Evolutionary conservation across 2,797 vertebrate genomes (phyloP).

Genomic region (Holocentrus rufus): DNA sequence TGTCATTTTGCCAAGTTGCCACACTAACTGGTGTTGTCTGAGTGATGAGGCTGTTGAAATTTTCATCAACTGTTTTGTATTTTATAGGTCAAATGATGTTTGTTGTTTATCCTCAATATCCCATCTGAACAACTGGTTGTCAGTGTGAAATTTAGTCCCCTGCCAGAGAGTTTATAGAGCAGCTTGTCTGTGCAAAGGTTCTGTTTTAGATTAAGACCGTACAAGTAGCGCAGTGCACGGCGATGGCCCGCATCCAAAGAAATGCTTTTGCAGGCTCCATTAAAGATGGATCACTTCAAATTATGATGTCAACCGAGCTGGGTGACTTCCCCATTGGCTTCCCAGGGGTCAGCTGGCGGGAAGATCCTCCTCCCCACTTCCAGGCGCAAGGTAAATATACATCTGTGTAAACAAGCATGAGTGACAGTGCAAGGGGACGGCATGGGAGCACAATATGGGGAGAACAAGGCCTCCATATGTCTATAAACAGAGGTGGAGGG

Average conservation of each 20-base stretch:
- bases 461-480: conserved; percentile 56
- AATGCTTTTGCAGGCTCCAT: conserved; percentile 68
- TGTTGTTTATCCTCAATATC: conserved; percentile 38
- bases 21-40: conserved; percentile 1
- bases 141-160: conserved; percentile 46
- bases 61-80: conserved; percentile 12
- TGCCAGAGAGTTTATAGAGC: conserved; percentile 50
- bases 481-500: conserved; percentile 52
- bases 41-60: neutral
- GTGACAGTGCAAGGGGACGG: conserved; percentile 52
- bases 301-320: conserved; percentile 65
- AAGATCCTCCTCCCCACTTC: conserved; percentile 59
- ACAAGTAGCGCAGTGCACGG: conserved; percentile 71
- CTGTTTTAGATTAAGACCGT: conserved; percentile 78
- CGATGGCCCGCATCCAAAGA: conserved; percentile 64
- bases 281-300: conserved; percentile 76
- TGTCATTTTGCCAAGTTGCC: conserved; percentile 16
- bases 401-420: conserved; percentile 82
- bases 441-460: conserved; percentile 54
- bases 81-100: conserved; percentile 31
- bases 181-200: conserved; percentile 17
- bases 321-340: conserved; percentile 61
- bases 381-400: conserved; percentile 72
- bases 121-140: conserved; percentile 21
- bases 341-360: conserved; percentile 61